Evolutionary conservation across 2,113 vertebrate genomes (phyloP), one percentile per base, ranked within the genome.

Genomic region (Pavo muticus): DNA sequence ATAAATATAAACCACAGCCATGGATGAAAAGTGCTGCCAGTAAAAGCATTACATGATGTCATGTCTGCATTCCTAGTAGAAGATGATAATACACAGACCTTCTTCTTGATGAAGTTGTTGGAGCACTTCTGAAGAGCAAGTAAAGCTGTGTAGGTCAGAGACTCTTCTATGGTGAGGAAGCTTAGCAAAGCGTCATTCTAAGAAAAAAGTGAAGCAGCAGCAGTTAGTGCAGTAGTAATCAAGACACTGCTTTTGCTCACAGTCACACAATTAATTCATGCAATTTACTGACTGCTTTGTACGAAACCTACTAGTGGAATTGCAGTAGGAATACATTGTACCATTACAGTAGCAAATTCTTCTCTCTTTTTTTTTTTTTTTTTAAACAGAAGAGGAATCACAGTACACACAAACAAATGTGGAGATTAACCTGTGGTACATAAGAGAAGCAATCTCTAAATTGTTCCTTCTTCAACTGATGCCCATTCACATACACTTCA

Each of bases 391-490:
- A 88, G 60, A 83, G 61, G 21, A 90, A 80, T 24, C 16, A 70
- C 7, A 30, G 14, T 10, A 63, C 24, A 72, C 44, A 83, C 48
- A 88, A 77, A 84, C 32, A 54, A 81, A 90, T 3, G 14, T 9
- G n/a, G 24, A 80, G 50, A 72, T 95, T 45, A 96, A 99, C 99
- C 99, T 99, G 99, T 90, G 98, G 98, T 27, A 99, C 98, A 0
- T 99, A 99, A 69, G 99, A 99, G 97, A 99, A 99, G 84, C 99
- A 99, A 95, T 99, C 98, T 97, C 98, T 98, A 96, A 98, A 99
- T 95, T 99, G 97, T 3, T 98, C 98, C 81, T 95, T 97, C 84
- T 97, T 99, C 93, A 99, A 91, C 67, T 97, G 97, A 68, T 13
- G 96, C 50, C 99, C 99, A 3, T 99, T 99, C 65, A 99, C 91